Evolutionary conservation across 2,888 invertebrate genomes (phyloP), one percentile per base, ranked within the genome.

Genomic region (Gymnosoma rotundatum): DNA sequence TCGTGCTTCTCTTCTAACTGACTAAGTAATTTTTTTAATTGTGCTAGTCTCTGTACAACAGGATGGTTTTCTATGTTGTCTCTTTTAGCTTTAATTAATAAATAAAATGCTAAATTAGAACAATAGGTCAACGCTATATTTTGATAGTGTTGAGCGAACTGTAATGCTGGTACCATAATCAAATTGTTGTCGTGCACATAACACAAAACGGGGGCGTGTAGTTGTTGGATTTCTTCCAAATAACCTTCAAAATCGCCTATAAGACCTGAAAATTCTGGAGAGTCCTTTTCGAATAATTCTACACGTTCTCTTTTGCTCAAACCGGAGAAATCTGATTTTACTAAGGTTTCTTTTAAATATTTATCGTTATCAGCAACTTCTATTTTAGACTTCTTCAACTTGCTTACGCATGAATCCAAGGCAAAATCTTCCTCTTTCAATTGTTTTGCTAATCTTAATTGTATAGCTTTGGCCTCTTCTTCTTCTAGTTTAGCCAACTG

Each of bases 101-200:
- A 91, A 92, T 98, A 98, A 92, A 97, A 97, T 66, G 95, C 94
- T 52, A 98, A 95, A 91, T 98, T 98, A 25, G 95, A 95, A 88
- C 96, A 96, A 90, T 98, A 98, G 90, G 97, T 97, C 89, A 94
- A 94, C 87, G 95, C 93, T 48, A 96, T 92, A 87, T 95, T 93
- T 90, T 95, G 94, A 89, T 95, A 95, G 12, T 95, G 94, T 90
- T 94, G 93, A 0, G 97, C 93, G 92, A 96, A 97, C 86, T 95
- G 94, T 10, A 95, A 93, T 12, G 95, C 95, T 9, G 94, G 93
- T 88, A 95, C 95, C 89, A 95, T 94, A 79, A 94, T 93, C n/a
- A 96, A 92, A 88, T 94, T 93, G 12, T 94, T 94, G 87, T 93
- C 93, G 88, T 94, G 93, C 0, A 94, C 93, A 86, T 96, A 93